Percentiles rank a stretch among this genome's conserved stretches.
Conservation (phyloP, 2,888 invertebrate species). For the Frankliniella intonsa region DNA sequence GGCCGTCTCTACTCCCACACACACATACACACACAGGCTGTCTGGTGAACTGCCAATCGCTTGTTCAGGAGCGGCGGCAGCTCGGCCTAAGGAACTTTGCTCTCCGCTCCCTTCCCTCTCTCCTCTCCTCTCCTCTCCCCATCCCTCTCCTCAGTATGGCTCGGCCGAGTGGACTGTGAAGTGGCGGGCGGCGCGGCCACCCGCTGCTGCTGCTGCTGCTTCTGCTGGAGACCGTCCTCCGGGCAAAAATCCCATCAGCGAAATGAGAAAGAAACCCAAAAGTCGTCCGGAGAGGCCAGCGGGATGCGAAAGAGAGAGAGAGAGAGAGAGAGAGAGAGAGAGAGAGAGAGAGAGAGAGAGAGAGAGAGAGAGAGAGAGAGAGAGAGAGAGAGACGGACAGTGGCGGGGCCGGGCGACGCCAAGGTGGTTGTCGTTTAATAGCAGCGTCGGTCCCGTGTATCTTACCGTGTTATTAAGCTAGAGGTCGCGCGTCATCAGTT, state of each 20-base stretch:
- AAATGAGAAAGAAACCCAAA: not conserved
- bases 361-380: slow-evolving; percentile 12
- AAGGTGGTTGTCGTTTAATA: too few species aligned
- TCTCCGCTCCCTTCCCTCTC: too few species aligned
- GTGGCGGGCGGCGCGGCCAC: too few species aligned
- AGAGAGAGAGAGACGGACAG: not conserved
- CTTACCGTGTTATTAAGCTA: too few species aligned
- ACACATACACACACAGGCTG: not conserved
- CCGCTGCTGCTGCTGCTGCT: too few species aligned
- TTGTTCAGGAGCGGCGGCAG: not conserved
- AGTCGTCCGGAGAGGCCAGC: too few species aligned
- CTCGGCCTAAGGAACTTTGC: not conserved
- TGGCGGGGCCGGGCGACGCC: not conserved
- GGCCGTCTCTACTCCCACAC: not conserved
- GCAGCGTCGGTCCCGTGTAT: too few species aligned
- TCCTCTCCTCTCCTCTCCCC: too few species aligned
- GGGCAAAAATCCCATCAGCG: not conserved
- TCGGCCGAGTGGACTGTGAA: too few species aligned
- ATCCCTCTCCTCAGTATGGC: too few species aligned
- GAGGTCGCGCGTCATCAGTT: too few species aligned
- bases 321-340: not conserved
- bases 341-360: slow-evolving; percentile 7
- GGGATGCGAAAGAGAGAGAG: not conserved
- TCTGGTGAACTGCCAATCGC: not conserved
- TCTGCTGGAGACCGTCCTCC: not conserved